phyloP scores from a whole-genome alignment of 2,113 vertebrate genomes.

The Plectropomus leopardus region DNA sequence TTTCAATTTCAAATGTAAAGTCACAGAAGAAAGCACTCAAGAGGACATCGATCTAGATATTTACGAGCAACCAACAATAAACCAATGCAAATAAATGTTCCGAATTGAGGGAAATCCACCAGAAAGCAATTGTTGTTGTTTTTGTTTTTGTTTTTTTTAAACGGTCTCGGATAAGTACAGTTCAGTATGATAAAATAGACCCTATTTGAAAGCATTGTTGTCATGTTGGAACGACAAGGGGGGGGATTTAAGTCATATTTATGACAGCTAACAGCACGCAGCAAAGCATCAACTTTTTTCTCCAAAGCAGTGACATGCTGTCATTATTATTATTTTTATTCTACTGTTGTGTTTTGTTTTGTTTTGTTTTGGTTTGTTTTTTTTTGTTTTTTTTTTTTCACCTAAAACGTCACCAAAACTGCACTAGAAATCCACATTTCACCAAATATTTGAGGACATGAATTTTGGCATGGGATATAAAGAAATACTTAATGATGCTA shows the following conservation, averaged over 20 bases:
- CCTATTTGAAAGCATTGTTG: neutral
- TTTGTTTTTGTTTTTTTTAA: too few species aligned
- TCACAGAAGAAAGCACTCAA: neutral
- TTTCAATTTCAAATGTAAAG: slow-evolving; percentile 6
- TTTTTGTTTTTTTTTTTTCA: too few species aligned
- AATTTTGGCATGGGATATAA: too few species aligned
- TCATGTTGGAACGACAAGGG: neutral
- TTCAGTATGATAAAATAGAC: neutral
- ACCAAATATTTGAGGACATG: neutral
- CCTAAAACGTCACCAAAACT: neutral
- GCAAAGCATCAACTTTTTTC: neutral
- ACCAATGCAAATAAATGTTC: neutral
- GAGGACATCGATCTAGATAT: neutral
- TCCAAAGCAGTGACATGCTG: neutral
- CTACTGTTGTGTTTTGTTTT: neutral
- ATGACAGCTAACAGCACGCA: slow-evolving; percentile 7
- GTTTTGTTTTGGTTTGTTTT: too few species aligned
- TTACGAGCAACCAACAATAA: neutral
- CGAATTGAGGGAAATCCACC: too few species aligned
- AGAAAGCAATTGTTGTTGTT: too few species aligned
- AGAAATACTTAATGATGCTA: too few species aligned
- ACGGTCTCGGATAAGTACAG: neutral
- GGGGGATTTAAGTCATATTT: slow-evolving; percentile 1
- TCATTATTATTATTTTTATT: too few species aligned
- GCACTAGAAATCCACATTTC: neutral